Percentiles rank a stretch among this genome's conserved stretches.
Conservation (phyloP, 2,888 invertebrate genomes). For the Hydriomena furcata region DNA sequence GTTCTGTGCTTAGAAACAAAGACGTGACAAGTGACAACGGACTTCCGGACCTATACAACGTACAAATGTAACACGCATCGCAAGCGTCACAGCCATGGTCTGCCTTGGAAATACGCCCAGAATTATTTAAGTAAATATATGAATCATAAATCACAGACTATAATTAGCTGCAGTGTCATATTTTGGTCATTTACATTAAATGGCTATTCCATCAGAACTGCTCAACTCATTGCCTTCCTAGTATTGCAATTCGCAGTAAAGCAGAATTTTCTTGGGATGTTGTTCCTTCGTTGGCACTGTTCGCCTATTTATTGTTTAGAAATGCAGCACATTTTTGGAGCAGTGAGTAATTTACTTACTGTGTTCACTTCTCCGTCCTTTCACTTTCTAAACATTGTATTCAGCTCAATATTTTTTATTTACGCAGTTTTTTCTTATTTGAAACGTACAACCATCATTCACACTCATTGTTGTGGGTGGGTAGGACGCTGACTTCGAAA, state of each 20-base stretch:
- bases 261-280: background rate
- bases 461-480: too few species aligned
- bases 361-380: conserved; percentile 36
- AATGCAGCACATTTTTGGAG: conserved; percentile 26
- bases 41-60: conserved; percentile 37
- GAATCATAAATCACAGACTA: conserved; percentile 45
- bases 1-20: conserved; percentile 4
- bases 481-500: too few species aligned
- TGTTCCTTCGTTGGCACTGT: conserved; percentile 1
- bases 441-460: conserved; percentile 4
- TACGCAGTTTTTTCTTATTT: conserved; percentile 24
- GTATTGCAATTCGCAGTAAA: too few species aligned
- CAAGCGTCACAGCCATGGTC: conserved; percentile 47
- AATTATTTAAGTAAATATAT: conserved; percentile 48
- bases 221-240: conserved; percentile 7
- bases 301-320: conserved; percentile 22
- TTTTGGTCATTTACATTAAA: conserved; percentile 29
- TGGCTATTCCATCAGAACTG: conserved; percentile 10
- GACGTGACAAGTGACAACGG: conserved; percentile 9
- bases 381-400: conserved; percentile 40
- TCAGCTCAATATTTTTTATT: conserved; percentile 26
- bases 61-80: conserved; percentile 41
- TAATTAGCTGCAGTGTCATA: conserved; percentile 42
- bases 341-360: conserved; percentile 26
- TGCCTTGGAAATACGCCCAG: conserved; percentile 63